A percentile compares a stretch with the other conserved stretches of the same genome.
Evolutionary conservation across 2,797 vertebrate genomes (phyloP).

Genomic region (Tapirus indicus): DNA sequence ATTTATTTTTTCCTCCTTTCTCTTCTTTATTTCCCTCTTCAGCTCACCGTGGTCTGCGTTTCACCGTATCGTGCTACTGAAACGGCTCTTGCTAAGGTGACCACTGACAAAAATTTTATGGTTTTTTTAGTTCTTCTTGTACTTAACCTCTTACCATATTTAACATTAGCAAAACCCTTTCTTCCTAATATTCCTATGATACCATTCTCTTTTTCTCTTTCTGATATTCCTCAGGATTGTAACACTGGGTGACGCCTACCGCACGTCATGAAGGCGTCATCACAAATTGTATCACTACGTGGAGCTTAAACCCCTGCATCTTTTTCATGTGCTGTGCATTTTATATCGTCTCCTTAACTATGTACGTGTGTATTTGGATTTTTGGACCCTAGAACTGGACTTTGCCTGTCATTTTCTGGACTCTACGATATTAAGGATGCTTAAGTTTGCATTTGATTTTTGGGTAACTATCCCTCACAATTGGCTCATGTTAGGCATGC

Average conservation of each 20-base stretch:
- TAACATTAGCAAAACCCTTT: neutral
- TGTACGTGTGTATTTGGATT: neutral
- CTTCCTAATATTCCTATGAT: neutral
- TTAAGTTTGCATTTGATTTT: slow-evolving; percentile 8
- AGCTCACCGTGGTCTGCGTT: neutral
- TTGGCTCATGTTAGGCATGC: neutral
- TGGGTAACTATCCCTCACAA: neutral
- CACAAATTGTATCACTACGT: no score
- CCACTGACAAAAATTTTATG: neutral
- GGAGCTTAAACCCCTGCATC: neutral
- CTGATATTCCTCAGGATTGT: neutral
- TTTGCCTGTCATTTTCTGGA: neutral
- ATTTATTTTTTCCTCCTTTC: neutral
- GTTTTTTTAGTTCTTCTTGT: neutral
- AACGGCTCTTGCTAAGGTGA: neutral
- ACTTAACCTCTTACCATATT: neutral
- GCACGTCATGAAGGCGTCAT: no score
- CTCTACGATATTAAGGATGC: neutral
- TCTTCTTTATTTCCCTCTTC: neutral
- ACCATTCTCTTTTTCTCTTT: neutral
- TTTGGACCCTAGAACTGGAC: neutral
- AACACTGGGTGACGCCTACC: neutral
- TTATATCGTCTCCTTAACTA: neutral
- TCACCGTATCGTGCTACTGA: neutral
- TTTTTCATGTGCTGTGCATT: neutral